phyloP scores from a whole-genome alignment of 2,797 vertebrate genomes.

The Melopsittacus undulatus region DNA sequence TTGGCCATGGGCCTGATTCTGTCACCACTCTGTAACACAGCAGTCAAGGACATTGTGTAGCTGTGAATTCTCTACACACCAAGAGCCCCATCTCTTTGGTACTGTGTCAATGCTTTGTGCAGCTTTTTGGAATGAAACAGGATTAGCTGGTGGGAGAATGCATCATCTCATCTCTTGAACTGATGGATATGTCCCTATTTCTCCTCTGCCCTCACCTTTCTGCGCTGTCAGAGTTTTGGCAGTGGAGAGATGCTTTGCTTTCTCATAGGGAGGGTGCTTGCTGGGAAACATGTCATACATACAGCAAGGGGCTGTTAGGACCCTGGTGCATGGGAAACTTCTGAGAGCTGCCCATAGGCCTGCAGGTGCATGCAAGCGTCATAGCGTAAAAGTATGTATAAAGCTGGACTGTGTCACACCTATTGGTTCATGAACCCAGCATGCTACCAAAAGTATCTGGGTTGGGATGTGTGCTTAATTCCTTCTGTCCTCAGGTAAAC shows the following conservation, averaged over 20 bases:
- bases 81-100: neutral
- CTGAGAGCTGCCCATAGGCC: neutral
- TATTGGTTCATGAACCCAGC: neutral
- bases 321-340: neutral
- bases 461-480: neutral
- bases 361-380: neutral
- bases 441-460: neutral
- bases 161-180: neutral
- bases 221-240: neutral
- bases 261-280: neutral
- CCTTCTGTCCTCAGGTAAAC: neutral
- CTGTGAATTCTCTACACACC: neutral
- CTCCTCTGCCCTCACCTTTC: neutral
- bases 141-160: neutral
- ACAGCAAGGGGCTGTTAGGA: neutral
- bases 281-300: rapidly evolving
- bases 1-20: neutral
- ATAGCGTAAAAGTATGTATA: rapidly evolving
- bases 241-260: neutral
- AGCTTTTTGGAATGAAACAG: neutral
- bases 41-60: neutral
- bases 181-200: neutral
- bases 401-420: neutral
- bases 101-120: neutral
- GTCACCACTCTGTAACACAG: neutral